These are phyloP conservation scores for Sepiola atlantica DNA, from an alignment of 2,888 invertebrate species.

Conservation along the genomic window DNA sequence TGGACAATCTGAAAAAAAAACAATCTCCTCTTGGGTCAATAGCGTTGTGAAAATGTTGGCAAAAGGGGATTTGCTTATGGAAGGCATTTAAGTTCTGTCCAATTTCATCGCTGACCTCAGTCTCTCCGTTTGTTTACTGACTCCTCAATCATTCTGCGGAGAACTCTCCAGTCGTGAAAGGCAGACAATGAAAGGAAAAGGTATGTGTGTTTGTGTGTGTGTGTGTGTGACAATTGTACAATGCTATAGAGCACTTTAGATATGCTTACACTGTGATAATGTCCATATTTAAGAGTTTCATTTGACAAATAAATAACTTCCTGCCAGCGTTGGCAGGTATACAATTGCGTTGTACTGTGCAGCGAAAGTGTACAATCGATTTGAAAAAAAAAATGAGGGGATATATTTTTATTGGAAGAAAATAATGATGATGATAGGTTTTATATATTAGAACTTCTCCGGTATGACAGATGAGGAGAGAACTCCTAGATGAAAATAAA, in stretches of 20 bases:
- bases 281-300: neutral
- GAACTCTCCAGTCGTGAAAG: neutral
- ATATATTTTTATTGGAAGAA: too few relatives aligned
- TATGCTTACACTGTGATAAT: neutral
- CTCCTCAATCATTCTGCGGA: neutral
- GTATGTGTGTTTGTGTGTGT: neutral
- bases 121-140: neutral
- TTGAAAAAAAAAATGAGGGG: too few relatives aligned
- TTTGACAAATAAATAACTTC: slow-evolving; percentile 32
- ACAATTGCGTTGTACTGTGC: neutral
- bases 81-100: neutral
- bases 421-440: too few relatives aligned
- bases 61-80: neutral
- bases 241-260: neutral
- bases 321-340: neutral
- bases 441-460: too few relatives aligned
- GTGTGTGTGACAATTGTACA: neutral
- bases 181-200: neutral
- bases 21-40: neutral
- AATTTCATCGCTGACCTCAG: neutral
- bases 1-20: neutral
- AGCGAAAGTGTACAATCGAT: neutral
- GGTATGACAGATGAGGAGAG: too few relatives aligned
- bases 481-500: too few relatives aligned
- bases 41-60: neutral